phyloP scores from a whole-genome alignment of 2,888 invertebrate genomes.

The Heterodera filipjevi region DNA sequence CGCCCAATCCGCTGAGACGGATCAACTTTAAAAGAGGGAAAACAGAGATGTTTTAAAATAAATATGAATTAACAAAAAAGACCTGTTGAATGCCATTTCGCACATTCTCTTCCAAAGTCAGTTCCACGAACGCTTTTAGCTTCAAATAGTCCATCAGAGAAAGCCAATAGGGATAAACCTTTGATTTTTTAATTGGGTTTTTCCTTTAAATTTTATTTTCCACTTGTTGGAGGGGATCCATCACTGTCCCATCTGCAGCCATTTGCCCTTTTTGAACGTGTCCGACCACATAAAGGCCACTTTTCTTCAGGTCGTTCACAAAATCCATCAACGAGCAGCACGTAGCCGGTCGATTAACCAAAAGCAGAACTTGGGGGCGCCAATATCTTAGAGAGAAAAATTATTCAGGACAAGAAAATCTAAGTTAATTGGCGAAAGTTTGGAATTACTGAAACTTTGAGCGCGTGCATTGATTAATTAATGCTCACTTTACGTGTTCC shows the following conservation, averaged over 20 bases:
- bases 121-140: constrained; percentile 93
- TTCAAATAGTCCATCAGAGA: constrained; percentile 90
- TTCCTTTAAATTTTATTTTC: not conserved
- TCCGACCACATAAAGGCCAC: constrained; percentile 82
- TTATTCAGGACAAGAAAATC: not conserved
- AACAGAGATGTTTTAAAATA: constrained; percentile 19
- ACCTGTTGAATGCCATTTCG: constrained; percentile 80
- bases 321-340: constrained; percentile 89
- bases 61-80: too few relatives aligned
- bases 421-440: not conserved
- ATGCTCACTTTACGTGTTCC: constrained; percentile 77
- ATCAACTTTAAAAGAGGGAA: constrained; percentile 44
- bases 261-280: constrained; percentile 69
- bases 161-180: constrained; percentile 84
- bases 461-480: not conserved
- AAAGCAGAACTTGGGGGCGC: constrained; percentile 91
- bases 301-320: constrained; percentile 94
- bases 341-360: constrained; percentile 88
- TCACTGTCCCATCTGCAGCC: constrained; percentile 66
- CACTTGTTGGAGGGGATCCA: constrained; percentile 75
- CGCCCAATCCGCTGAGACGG: constrained; percentile 79
- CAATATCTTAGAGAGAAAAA: constrained; percentile 78
- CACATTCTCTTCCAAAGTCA: constrained; percentile 83
- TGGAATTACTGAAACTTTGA: not conserved
- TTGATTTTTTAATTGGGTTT: not conserved